Conservation (phyloP, 2,888 invertebrate genomes). For the Eugnorisma glareosa region DNA sequence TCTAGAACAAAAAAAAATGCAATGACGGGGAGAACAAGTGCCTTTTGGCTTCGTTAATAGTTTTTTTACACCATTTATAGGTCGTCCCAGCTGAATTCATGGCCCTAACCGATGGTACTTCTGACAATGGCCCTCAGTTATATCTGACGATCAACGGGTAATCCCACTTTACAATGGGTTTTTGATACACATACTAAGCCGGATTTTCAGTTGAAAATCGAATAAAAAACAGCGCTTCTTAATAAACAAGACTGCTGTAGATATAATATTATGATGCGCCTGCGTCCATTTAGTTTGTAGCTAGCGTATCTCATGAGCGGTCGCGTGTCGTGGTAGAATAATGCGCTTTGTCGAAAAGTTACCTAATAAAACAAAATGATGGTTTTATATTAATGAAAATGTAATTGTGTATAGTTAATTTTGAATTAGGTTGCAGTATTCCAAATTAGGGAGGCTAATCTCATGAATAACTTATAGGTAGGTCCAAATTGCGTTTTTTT, state of each 20-base stretch:
- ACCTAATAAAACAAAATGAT: neutral
- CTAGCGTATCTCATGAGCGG: constrained; percentile 17
- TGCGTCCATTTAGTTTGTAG: constrained; percentile 47
- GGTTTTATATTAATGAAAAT: constrained; percentile 6
- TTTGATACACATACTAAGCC: constrained; percentile 38
- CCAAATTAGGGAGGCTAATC: neutral
- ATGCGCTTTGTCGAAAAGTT: neutral
- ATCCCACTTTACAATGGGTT: constrained; percentile 47
- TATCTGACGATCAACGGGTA: constrained; percentile 49
- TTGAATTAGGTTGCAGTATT: neutral
- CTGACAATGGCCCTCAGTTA: constrained; percentile 24
- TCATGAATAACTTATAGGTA: too few relatives aligned
- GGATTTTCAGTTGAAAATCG: constrained; percentile 35
- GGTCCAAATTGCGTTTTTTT: neutral
- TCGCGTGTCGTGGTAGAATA: constrained; percentile 19
- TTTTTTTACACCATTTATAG: neutral
- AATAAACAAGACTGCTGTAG: constrained; percentile 41
- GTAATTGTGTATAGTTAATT: constrained; percentile 8
- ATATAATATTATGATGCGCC: constrained; percentile 50
- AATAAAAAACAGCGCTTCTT: constrained; percentile 44
- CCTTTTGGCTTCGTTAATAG: too few relatives aligned
- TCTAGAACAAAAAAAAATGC: too few relatives aligned
- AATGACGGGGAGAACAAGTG: too few relatives aligned
- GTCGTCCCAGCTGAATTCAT: constrained; percentile 1
- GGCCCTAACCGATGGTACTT: constrained; percentile 35